These are phyloP conservation scores for Microtus montanus DNA, from an alignment of 2,113 vertebrate genomes.

Conservation along the genomic window DNA sequence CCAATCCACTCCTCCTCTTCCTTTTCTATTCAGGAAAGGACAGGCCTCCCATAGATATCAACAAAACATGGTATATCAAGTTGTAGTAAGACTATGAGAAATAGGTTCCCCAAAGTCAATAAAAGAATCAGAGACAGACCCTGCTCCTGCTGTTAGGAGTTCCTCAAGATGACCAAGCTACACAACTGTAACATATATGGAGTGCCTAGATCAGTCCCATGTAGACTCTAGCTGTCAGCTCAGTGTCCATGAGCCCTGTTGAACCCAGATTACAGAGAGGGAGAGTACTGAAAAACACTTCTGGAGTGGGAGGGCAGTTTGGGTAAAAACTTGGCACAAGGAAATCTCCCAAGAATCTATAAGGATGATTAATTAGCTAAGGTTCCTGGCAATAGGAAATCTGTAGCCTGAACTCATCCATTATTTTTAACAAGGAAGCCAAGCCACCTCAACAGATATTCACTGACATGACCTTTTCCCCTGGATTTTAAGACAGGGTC, in stretches of 20 bases:
- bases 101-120: background rate
- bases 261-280: background rate
- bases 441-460: background rate
- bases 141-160: background rate
- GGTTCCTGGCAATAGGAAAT: background rate
- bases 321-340: background rate
- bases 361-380: background rate
- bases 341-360: background rate
- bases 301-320: background rate
- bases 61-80: background rate
- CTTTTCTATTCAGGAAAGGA: background rate
- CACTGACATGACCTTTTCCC: background rate
- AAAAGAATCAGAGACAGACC: background rate
- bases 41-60: background rate
- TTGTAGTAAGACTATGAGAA: background rate
- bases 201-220: background rate
- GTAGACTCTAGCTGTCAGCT: background rate
- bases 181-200: background rate
- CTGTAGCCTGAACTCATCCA: background rate
- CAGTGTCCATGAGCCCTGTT: background rate
- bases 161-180: background rate
- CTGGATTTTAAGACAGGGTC: background rate
- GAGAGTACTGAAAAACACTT: background rate
- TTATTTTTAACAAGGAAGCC: background rate
- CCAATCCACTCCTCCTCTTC: background rate